Evolutionary conservation across 2,888 invertebrate genomes (phyloP), one percentile per base, ranked within the genome.

Genomic region (Panopea generosa): DNA sequence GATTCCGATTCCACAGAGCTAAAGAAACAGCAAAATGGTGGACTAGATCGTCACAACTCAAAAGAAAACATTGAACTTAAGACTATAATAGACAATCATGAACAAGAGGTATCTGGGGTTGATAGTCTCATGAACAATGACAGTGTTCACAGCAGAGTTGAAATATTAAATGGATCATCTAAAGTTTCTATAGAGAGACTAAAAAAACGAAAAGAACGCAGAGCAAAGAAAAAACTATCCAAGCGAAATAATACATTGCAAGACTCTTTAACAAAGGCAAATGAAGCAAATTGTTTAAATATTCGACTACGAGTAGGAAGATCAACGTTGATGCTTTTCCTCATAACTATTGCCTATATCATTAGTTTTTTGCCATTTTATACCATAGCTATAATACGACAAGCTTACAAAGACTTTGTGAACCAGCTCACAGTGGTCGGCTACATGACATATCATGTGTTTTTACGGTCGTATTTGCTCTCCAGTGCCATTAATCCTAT

Each of bases 401-500:
- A 85, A 7, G 61, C 77, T 9, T 57, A 79, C n/a, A 74, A 73
- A n/a, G 66, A 65, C 2, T 53, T 68, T n/a, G 83, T 81, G 22
- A 38, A 38, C 7, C 59, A 61, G 18, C 22, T 85, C 20, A 61
- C 70, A 2, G 49, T 70, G 24, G 56, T 47, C 7, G 73, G 73
- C 2, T 74, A 82, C 20, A 79, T 77, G 29, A 33, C 77, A 11
- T 69, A 84, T 29, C 70, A 83, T 33, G 68, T 87, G 1, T 85
- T 84, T 53, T 71, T 86, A n/a, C 61, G 87, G 6, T 86, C 87
- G 0, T 86, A 86, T 40, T 63, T 86, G 18, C 27, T 86, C 24
- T 86, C 86, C 60, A 85, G 86, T 74, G 87, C 87, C 3, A 83
- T 84, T 16, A 87, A 87, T 59, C 87, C 87, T 6, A 75, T 87